Base-by-base conservation (phyloP, 2,888 invertebrate genomes). In the Neuroscelio doddi region DNA sequence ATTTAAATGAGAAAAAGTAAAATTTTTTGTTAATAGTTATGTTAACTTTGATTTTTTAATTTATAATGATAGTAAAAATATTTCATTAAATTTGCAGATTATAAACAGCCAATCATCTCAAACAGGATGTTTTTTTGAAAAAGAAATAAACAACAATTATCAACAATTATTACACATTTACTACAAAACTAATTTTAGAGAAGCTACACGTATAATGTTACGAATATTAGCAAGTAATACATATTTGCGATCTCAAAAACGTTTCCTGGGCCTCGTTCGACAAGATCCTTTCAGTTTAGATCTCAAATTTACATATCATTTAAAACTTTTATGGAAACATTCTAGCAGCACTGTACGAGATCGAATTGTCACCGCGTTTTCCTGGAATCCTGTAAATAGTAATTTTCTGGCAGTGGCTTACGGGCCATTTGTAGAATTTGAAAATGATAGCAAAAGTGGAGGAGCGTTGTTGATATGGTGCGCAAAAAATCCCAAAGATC, bases 381-480 rank as follows among this genome's bases (percentile, higher is more conserved):
- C 88, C 46, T 92, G 91, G 86, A 93, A 92, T 79, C 88, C 89
- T 0, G 83, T 80, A n/a, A 92, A 92, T 74, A 84, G 87, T 7
- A 91, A 92, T 71, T 87, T 95, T 4, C 77, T 95, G 30, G 94
- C 93, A 0, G 92, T 91, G 0, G 92, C 89, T 8, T 93, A 94
- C 77, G 93, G 93, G 0, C 59, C 76, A 16, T 7, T 3, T 12
- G 3, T 7, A 29, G 44, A 44, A 44, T 9, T 44, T n/a, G 44
- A 9, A 12, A n/a, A n/a, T n/a, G n/a, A n/a, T 69, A 87, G 86
- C 26, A 90, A 88, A 75, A 85, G 86, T 0, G 88, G 89, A 21
- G 94, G 95, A 0, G 76, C 90, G 29, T 87, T 94, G 0, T 88
- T 91, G 70, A 82, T 94, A 56, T 95, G 95, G 95, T 92, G 90